A percentile compares a stretch with the other conserved stretches of the same genome.
phyloP scores from a whole-genome alignment of 2,797 vertebrate genomes.

The Semaprochilodus insignis region DNA sequence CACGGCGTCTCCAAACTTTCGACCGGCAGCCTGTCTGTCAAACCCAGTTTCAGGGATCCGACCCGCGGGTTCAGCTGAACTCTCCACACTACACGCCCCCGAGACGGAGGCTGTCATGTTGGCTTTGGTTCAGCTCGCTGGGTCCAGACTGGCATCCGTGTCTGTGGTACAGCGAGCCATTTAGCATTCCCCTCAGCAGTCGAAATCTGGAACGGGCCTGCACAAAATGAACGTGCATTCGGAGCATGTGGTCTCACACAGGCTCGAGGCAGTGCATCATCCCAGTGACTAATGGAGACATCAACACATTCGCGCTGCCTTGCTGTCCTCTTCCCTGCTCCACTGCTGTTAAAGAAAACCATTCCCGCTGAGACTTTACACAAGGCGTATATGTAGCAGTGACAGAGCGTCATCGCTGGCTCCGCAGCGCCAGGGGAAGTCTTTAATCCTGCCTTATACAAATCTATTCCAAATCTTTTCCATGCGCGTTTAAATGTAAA shows the following conservation, averaged over 20 bases:
- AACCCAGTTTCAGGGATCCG: constrained; percentile 1
- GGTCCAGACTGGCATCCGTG: constrained; percentile 60
- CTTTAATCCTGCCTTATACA: constrained; percentile 54
- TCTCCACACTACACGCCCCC: constrained; percentile 49
- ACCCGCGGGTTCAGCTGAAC: constrained; percentile 41
- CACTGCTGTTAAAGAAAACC: not conserved
- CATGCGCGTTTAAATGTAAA: constrained; percentile 56
- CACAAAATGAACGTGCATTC: not conserved
- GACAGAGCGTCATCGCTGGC: constrained; percentile 42
- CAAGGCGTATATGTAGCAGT: not conserved
- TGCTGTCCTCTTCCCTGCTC: not conserved
- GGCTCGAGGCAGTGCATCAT: not conserved
- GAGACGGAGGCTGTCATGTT: constrained; percentile 53
- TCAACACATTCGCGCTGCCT: not conserved
- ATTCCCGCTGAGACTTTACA: not conserved
- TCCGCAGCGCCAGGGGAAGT: constrained; percentile 49
- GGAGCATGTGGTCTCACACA: not conserved
- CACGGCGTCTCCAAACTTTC: not conserved
- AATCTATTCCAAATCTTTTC: constrained; percentile 63
- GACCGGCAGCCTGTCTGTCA: not conserved
- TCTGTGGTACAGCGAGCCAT: constrained; percentile 34
- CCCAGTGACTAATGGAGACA: not conserved
- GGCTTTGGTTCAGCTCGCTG: constrained; percentile 57
- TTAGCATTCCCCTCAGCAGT: constrained; percentile 10
- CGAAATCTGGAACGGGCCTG: not conserved